Base-by-base conservation (phyloP, 2,113 vertebrate genomes). In the Collichthys lucidus region DNA sequence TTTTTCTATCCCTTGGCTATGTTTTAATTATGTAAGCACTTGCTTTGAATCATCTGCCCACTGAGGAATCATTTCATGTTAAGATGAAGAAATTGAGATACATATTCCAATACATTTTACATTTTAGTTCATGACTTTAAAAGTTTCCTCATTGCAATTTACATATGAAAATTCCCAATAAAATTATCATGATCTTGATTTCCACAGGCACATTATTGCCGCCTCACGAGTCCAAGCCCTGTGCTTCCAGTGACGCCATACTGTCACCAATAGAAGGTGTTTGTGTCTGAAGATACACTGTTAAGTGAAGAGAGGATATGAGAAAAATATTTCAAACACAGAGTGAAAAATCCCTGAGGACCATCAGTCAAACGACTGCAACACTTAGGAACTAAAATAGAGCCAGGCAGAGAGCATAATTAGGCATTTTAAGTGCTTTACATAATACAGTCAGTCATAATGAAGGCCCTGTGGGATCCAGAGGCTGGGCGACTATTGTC, bases 341-440 rank as follows among this genome's bases (percentile, higher is more conserved):
- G 69, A 89, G 80, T 74, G 88, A 87, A 79, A 85, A 78, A 74
- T 94, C 94, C 90, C 93, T 1, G 65, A 80, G 90, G 94, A 93
- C 77, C 86, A 89, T 92, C 93, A 93, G 88, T 92, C 90, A 92
- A 89, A 89, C 80, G 89, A 92, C 92, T 93, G 91, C 82, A 88
- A 90, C 91, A 91, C 92, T 92, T 92, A 94, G 86, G 84, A 90
- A 88, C 89, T 92, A 92, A 93, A 95, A 94, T 91, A 93, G 92
- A 92, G 90, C 82, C 73, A 82, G 87, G 89, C 89, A 90, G 72
- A 74, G 88, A 92, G 91, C 90, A 91, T 93, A 94, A 95, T 94
- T 94, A 94, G 91, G 88, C 90, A 93, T 94, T 94, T 94, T 94
- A 93, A 92, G 91, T 94, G 89, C 91, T 94, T 93, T 91, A 93